Base-by-base conservation (phyloP, 2,113 vertebrate species). In the Epinephelus moara region DNA sequence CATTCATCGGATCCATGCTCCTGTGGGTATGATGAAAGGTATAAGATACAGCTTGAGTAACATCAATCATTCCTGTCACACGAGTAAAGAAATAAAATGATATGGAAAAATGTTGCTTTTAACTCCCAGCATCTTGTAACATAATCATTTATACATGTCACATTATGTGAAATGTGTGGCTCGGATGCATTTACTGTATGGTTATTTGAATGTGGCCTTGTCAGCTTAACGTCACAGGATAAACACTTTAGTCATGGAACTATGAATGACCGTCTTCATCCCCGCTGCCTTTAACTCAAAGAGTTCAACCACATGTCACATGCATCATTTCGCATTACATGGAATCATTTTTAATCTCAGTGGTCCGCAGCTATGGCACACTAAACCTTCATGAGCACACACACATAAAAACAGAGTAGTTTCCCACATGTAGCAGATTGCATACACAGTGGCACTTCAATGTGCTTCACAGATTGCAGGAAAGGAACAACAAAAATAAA, bases 271-370 rank as follows among this genome's bases (percentile, higher is more conserved):
- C 68, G 23, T 42, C n/a, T n/a, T 67, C 49, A 45, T 76, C 53
- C 74, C 15, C 37, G 14, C 4, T 30, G 37, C 57, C 25, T 61
- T 64, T 21, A 27, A 73, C 57, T 6, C 30, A 55, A 33, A 60
- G 33, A 59, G 70, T 53, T 82, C 40, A 83, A 37, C 59, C 13
- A 67, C 40, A 69, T 75, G 67, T 53, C 70, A 49, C 8, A 25
- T 49, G 33, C 63, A 63, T 77, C 18, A 42, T 21, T 60, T 4
- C 56, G 55, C 40, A 63, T 33, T 19, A 30, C 57, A 76, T 49
- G 21, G 15, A 67, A n/a, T 67, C 10, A 18, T 6, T 40, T 45
- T 21, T 63, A 19, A 73, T n/a, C 53, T 71, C 45, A 60, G 6
- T 13, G 4, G 30, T 11, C 2, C 3, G 21, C 6, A 27, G 14